phyloP scores from a whole-genome alignment of 2,113 vertebrate genomes.

The Psophia crepitans region DNA sequence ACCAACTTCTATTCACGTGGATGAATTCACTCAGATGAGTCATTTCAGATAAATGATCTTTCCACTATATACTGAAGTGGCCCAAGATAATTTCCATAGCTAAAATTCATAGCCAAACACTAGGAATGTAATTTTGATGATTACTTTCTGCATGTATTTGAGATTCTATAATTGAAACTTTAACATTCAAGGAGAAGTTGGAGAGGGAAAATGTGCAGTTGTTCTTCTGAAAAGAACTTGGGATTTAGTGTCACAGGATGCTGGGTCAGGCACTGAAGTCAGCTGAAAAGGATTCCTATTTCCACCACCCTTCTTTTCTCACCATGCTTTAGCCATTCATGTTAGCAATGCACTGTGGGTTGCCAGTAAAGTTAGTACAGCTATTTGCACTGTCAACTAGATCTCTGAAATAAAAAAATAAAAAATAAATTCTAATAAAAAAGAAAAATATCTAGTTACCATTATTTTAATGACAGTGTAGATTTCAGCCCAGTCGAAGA shows the following conservation, averaged over 20 bases:
- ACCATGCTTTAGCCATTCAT: not conserved
- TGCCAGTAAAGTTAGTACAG: not conserved
- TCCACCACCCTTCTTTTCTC: not conserved
- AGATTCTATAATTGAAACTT: not conserved
- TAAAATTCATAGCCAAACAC: not conserved
- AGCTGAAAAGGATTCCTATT: not conserved
- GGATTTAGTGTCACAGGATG: not conserved
- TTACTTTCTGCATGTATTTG: not conserved
- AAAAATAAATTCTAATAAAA: not conserved
- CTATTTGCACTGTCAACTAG: not conserved
- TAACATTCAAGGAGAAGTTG: not conserved
- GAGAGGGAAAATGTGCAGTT: not conserved
- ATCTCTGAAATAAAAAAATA: not conserved
- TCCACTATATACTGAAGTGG: not conserved
- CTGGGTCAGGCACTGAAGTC: not conserved
- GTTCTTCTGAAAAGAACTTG: not conserved
- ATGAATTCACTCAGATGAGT: not conserved
- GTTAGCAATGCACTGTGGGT: not conserved
- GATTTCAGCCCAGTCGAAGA: not conserved
- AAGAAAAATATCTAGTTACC: rapidly evolving
- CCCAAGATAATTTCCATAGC: not conserved
- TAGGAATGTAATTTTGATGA: not conserved
- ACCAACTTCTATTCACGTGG: not conserved
- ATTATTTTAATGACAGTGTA: not conserved
- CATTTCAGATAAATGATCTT: not conserved